Evolutionary conservation across 2,888 invertebrate species (phyloP).

Genomic region (Eutolmus rufibarbis): DNA sequence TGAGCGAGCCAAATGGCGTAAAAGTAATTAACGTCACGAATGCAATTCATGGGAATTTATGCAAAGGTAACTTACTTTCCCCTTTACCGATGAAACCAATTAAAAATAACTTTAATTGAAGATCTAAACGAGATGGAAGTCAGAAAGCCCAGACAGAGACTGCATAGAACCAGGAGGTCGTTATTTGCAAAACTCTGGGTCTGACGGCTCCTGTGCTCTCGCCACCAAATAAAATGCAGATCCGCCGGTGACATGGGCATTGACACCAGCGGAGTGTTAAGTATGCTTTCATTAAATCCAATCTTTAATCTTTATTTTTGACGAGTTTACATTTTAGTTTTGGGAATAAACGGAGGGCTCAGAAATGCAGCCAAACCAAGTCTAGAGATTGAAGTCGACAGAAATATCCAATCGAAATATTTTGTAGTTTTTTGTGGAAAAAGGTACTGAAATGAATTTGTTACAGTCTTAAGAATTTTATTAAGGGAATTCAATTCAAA

Average conservation of each 20-base stretch:
- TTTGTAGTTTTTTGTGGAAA: too few species aligned
- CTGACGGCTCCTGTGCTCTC: conserved; percentile 77
- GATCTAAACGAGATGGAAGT: conserved; percentile 76
- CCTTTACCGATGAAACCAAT: neutral
- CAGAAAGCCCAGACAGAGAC: conserved; percentile 67
- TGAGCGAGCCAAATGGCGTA: too few species aligned
- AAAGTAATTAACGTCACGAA: conserved; percentile 66
- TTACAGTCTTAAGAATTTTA: too few species aligned
- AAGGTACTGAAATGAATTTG: too few species aligned
- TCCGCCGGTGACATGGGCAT: conserved; percentile 70
- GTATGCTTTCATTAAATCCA: conserved; percentile 62
- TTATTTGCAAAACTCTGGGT: conserved; percentile 70
- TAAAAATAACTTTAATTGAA: conserved; percentile 56
- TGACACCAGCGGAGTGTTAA: conserved; percentile 76
- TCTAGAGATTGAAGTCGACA: too few species aligned
- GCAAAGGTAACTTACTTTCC: conserved; percentile 68
- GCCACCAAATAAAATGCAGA: conserved; percentile 70
- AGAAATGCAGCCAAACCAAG: too few species aligned
- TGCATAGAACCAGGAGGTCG: conserved; percentile 71
- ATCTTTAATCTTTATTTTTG: neutral
- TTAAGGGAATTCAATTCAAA: too few species aligned
- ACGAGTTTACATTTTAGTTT: conserved; percentile 64
- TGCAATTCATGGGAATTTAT: conserved; percentile 70
- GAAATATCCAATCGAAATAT: too few species aligned
- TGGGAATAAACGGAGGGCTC: conserved; percentile 77